These are phyloP conservation scores for Stenotaenia linearis DNA, from an alignment of 2,888 invertebrate species.

Conservation along the genomic window DNA sequence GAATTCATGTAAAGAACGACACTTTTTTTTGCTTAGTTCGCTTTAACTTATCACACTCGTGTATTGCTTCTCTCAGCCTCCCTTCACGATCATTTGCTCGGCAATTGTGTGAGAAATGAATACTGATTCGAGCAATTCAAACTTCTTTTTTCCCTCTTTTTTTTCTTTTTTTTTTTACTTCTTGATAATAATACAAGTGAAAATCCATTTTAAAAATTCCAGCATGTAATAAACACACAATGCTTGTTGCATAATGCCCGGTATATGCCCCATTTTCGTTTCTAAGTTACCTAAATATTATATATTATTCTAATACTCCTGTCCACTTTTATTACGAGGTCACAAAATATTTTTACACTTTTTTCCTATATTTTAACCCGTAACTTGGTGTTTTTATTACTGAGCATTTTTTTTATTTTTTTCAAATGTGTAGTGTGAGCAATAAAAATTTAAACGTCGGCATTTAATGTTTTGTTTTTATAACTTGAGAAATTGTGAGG, in stretches of 20 bases:
- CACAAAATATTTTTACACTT: not conserved
- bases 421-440: not conserved
- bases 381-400: not conserved
- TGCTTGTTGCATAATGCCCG: not conserved
- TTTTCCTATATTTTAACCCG: not conserved
- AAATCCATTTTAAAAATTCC: conserved; percentile 15
- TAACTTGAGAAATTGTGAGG: not conserved
- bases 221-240: conserved; percentile 3
- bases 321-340: not conserved
- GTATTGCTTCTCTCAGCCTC: conserved; percentile 26
- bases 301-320: not conserved
- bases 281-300: not conserved
- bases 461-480: not conserved
- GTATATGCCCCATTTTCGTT: not conserved
- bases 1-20: conserved; percentile 18
- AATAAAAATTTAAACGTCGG: not conserved
- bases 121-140: conserved; percentile 24
- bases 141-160: not conserved
- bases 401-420: not conserved
- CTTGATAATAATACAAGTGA: not conserved
- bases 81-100: conserved; percentile 26
- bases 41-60: conserved; percentile 24
- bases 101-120: conserved; percentile 26
- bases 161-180: not conserved
- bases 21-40: conserved; percentile 23